Conservation (phyloP, 2,797 vertebrate species). For the Malacoraja senta region DNA sequence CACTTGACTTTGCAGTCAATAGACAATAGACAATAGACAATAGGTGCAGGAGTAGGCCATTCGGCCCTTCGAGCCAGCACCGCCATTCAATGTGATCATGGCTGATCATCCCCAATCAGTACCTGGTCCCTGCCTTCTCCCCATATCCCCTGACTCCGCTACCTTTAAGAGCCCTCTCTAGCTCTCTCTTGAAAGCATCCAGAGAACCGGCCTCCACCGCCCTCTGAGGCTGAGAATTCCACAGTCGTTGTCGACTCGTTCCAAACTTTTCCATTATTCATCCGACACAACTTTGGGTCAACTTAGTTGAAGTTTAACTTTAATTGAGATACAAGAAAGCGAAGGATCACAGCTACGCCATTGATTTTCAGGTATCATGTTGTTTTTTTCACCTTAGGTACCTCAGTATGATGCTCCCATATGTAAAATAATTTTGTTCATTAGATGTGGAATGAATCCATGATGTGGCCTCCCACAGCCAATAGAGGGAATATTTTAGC, state of each 20-base stretch:
- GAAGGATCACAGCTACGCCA: background rate
- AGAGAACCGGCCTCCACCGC: too few species aligned
- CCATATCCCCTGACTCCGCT: too few species aligned
- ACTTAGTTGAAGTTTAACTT: background rate
- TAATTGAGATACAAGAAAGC: background rate
- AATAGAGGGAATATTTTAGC: background rate
- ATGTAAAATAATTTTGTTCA: slow-evolving; percentile 18
- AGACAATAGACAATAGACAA: too few species aligned
- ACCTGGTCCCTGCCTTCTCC: too few species aligned
- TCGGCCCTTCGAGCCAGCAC: too few species aligned
- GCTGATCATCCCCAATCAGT: too few species aligned
- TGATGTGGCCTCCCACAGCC: slow-evolving; percentile 25
- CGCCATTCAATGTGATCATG: too few species aligned
- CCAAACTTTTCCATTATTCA: background rate
- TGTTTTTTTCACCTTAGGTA: slow-evolving; percentile 30
- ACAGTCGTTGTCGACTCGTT: background rate
- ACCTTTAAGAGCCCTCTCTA: too few species aligned
- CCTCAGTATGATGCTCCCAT: background rate
- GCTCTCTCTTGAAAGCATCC: too few species aligned
- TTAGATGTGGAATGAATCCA: slow-evolving; percentile 19
- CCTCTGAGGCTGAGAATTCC: too few species aligned
- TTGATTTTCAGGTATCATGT: slow-evolving; percentile 22
- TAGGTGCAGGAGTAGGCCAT: too few species aligned
- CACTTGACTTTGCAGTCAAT: too few species aligned
- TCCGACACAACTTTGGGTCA: background rate